Conservation (phyloP, 1,140 invertebrate genomes). For the Ctenoplectra terminalis region DNA sequence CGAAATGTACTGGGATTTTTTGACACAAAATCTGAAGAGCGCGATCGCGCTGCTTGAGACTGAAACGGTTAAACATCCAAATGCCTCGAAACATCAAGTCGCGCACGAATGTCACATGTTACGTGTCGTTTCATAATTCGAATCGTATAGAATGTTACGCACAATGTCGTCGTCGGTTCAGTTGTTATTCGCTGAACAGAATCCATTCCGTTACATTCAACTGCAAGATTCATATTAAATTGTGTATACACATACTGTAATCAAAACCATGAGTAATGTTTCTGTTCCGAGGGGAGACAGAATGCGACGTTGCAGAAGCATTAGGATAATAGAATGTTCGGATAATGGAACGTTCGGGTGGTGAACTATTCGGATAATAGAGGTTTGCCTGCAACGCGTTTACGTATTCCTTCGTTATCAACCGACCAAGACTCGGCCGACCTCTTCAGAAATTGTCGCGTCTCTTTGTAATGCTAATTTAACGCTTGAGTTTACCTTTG, state of each 20-base stretch:
- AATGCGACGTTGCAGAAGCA: neutral
- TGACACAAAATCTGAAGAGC: no score
- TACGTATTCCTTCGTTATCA: slow-evolving; percentile 12
- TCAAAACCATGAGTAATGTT: slow-evolving; percentile 10
- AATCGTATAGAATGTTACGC: neutral
- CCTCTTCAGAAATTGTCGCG: neutral
- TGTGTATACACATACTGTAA: neutral
- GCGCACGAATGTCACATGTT: neutral
- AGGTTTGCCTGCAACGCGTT: slow-evolving; percentile 10
- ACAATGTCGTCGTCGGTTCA: neutral
- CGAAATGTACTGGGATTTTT: no score
- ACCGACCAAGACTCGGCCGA: neutral
- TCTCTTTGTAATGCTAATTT: slow-evolving; percentile 17
- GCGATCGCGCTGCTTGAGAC: no score
- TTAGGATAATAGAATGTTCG: slow-evolving; percentile 23
- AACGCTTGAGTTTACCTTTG: neutral
- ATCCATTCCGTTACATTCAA: neutral
- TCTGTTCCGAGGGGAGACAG: neutral
- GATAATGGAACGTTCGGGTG: slow-evolving; percentile 17
- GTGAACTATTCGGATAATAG: slow-evolving; percentile 1
- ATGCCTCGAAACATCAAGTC: neutral
- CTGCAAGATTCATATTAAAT: neutral
- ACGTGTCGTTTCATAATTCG: neutral
- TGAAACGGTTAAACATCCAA: no score
- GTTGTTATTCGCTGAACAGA: neutral